Percentiles rank a stretch among this genome's conserved stretches.
These are phyloP conservation scores for Podarcis muralis DNA, from an alignment of 2,113 vertebrate species.

Conservation along the genomic window DNA sequence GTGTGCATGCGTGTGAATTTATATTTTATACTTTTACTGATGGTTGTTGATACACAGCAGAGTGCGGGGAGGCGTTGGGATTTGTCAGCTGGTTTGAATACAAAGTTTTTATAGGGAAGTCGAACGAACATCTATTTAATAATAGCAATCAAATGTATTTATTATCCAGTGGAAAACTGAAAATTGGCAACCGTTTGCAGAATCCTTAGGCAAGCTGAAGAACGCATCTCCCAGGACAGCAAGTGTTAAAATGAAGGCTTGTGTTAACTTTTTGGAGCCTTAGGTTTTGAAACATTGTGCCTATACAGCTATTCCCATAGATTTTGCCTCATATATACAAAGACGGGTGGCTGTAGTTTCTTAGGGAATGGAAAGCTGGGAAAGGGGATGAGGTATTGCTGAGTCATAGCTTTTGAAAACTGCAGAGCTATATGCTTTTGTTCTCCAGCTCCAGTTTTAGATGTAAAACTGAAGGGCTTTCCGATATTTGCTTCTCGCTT, in stretches of 20 bases:
- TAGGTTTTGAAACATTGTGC: not conserved
- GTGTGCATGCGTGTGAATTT: not conserved
- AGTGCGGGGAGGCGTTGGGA: not conserved
- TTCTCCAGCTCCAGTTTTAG: constrained; percentile 43
- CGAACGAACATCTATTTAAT: not conserved
- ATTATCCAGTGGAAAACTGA: not conserved
- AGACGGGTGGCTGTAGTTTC: constrained; percentile 2
- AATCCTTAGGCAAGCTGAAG: not conserved
- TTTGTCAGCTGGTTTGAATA: not conserved
- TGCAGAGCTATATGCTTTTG: not conserved
- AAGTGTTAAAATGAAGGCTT: not conserved
- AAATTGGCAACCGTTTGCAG: not conserved
- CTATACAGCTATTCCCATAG: not conserved
- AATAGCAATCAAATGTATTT: not conserved
- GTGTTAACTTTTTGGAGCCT: not conserved
- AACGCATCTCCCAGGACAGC: not conserved
- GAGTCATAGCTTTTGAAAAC: constrained; percentile 37
- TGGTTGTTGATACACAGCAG: too few species aligned
- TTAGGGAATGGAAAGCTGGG: not conserved
- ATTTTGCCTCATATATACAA: not conserved
- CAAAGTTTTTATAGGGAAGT: not conserved
- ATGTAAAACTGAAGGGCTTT: constrained; percentile 34
- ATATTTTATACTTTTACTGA: not conserved
- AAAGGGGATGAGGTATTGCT: constrained; percentile 26
- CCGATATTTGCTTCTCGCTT: not conserved